These are phyloP conservation scores for Exocentrus adspersus DNA, from an alignment of 2,888 invertebrate genomes.

Conservation along the genomic window DNA sequence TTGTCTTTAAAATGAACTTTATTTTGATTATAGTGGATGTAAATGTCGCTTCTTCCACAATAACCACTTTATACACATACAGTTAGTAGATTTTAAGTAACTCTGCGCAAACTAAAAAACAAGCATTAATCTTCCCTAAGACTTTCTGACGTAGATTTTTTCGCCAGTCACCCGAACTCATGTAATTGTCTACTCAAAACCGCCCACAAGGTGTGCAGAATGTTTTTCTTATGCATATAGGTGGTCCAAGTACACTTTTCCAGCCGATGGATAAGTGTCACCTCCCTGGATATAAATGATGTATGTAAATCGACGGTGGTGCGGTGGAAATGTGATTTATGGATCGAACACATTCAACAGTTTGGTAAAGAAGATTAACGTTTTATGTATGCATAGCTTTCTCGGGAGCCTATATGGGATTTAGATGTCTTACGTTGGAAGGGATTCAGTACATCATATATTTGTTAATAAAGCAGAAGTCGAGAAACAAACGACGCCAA, in stretches of 20 bases:
- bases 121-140: slow-evolving; percentile 2
- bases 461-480: background rate
- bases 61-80: background rate
- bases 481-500: background rate
- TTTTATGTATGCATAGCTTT: slow-evolving; percentile 55
- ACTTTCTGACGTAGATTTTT: background rate
- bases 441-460: background rate
- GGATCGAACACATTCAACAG: slow-evolving; percentile 52
- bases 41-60: too few species aligned
- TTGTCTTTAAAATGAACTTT: background rate
- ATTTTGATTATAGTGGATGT: too few species aligned
- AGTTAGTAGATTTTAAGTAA: background rate
- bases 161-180: background rate
- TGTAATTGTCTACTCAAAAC: slow-evolving; percentile 7
- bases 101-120: background rate
- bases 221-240: slow-evolving; percentile 29
- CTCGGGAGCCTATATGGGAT: slow-evolving; percentile 27
- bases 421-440: slow-evolving; percentile 18
- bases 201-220: slow-evolving; percentile 16
- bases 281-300: slow-evolving; percentile 16
- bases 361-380: slow-evolving; percentile 54
- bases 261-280: slow-evolving; percentile 3
- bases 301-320: slow-evolving; percentile 47
- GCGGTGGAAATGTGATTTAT: slow-evolving; percentile 53
- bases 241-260: slow-evolving; percentile 15